These are phyloP conservation scores for Pseudonaja textilis DNA, from an alignment of 2,113 vertebrate genomes.

Conservation along the genomic window DNA sequence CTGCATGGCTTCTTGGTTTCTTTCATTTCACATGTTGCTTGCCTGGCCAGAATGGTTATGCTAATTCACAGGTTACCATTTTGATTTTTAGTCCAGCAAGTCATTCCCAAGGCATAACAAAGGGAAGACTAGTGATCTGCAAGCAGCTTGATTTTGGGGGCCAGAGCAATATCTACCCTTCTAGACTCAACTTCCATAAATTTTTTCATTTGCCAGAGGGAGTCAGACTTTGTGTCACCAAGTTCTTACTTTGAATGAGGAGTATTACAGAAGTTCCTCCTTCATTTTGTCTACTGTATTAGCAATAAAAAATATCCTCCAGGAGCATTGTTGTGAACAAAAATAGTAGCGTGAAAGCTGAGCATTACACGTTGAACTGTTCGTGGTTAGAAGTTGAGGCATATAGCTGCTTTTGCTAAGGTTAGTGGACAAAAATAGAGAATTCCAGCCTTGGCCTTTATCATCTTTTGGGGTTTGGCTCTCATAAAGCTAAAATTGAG, in stretches of 20 bases:
- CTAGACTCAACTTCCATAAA: background rate
- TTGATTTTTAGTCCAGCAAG: background rate
- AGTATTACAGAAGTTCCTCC: background rate
- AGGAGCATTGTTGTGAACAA: background rate
- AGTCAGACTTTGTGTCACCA: background rate
- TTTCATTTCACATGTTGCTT: background rate
- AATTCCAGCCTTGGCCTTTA: constrained; percentile 45
- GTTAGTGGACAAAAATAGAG: constrained; percentile 31
- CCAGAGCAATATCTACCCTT: background rate
- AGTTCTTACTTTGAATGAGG: background rate
- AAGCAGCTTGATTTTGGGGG: background rate
- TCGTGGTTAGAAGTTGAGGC: background rate
- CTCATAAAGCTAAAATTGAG: constrained; percentile 34
- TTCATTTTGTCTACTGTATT: background rate
- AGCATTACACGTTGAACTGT: background rate
- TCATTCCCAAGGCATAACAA: background rate
- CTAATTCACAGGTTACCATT: background rate
- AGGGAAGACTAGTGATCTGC: background rate
- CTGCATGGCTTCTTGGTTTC: too few relatives aligned
- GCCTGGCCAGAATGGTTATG: background rate
- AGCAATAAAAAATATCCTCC: background rate
- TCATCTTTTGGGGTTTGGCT: constrained; percentile 47
- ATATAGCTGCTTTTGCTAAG: background rate
- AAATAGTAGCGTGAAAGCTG: background rate
- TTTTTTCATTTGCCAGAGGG: background rate